Conservation (phyloP, 1,140 invertebrate species). For the Macrocentrus cingulum region DNA sequence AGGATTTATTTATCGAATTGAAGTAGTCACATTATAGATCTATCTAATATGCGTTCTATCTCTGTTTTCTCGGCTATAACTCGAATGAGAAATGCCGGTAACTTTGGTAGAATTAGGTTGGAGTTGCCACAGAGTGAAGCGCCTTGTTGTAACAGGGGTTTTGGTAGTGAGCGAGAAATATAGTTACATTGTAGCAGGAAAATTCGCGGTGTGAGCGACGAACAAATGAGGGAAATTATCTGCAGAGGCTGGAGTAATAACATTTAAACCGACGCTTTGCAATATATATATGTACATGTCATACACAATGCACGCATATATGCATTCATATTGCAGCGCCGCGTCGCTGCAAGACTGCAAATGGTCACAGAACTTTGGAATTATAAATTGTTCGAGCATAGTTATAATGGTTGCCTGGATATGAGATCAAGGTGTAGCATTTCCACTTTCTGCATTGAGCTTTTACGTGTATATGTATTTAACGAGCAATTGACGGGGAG, state of each 20-base stretch:
- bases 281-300: background rate
- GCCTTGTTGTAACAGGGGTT: too few species aligned
- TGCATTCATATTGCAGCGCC: background rate
- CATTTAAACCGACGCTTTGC: slow-evolving; percentile 37
- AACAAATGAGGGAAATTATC: slow-evolving; percentile 54
- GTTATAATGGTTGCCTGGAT: slow-evolving; percentile 48
- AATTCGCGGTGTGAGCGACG: slow-evolving; percentile 21
- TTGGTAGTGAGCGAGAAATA: background rate
- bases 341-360: slow-evolving; percentile 8
- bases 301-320: background rate
- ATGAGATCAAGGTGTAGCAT: slow-evolving; percentile 24
- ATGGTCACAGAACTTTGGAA: slow-evolving; percentile 26
- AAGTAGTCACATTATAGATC: too few species aligned
- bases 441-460: background rate
- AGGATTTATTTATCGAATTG: too few species aligned
- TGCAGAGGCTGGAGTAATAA: slow-evolving; percentile 50
- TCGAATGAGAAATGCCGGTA: slow-evolving; percentile 12
- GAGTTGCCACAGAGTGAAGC: slow-evolving; percentile 7
- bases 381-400: slow-evolving; percentile 55
- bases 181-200: slow-evolving; percentile 7
- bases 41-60: too few species aligned
- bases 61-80: too few species aligned
- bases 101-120: slow-evolving; percentile 12
- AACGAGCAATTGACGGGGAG: too few species aligned
- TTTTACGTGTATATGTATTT: background rate